A percentile compares a stretch with the other conserved stretches of the same genome.
Evolutionary conservation across 2,113 vertebrate species (phyloP).

Genomic region (Bufo gargarizans): DNA sequence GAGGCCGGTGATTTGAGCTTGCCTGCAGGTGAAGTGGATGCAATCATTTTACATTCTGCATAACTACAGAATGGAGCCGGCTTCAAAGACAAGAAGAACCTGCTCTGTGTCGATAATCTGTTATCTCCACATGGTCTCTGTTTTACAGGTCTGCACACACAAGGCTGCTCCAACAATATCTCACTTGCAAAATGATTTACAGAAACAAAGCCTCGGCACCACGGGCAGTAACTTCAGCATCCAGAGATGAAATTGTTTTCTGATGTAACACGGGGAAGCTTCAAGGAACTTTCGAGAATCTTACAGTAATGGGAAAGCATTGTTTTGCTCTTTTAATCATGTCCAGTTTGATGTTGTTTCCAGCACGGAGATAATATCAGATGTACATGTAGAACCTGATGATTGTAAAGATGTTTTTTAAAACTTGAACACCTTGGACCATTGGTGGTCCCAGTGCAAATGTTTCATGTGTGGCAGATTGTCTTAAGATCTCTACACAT

Average conservation of each 20-base stretch:
- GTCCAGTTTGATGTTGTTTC: not conserved
- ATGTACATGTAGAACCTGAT: not conserved
- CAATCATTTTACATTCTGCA: constrained; percentile 47
- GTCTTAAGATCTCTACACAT: too few species aligned
- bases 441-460: too few species aligned
- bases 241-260: constrained; percentile 45
- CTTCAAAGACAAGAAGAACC: constrained; percentile 40
- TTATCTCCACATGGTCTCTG: constrained; percentile 35
- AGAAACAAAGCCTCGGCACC: constrained; percentile 43
- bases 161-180: not conserved
- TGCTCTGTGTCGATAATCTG: constrained; percentile 31
- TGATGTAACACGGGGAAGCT: not conserved
- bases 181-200: constrained; percentile 39
- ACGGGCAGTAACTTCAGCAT: constrained; percentile 15
- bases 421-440: not conserved
- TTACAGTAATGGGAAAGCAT: constrained; percentile 29
- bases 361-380: not conserved
- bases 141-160: constrained; percentile 2
- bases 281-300: constrained; percentile 5
- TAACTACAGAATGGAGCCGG: constrained; percentile 16
- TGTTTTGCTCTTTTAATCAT: constrained; percentile 26
- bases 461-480: too few species aligned
- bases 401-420: not conserved
- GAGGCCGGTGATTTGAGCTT: constrained; percentile 29
- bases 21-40: constrained; percentile 54